Conservation (phyloP, 2,113 vertebrate genomes). For the Holacanthus passer region DNA sequence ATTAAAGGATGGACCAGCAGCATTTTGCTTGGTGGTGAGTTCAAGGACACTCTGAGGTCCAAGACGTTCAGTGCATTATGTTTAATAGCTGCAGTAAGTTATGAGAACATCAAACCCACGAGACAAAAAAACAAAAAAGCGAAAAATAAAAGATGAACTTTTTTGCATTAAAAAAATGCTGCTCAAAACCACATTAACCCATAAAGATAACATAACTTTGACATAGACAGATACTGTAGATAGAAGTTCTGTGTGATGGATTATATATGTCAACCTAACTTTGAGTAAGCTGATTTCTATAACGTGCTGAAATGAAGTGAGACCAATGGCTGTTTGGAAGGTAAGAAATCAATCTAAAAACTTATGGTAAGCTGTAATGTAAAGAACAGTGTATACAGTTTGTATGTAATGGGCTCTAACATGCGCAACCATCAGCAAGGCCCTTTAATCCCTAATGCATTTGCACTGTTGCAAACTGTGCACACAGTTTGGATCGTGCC, state of each 20-base stretch:
- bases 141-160: neutral
- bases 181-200: neutral
- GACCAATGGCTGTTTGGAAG: conserved; percentile 12
- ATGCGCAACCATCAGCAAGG: neutral
- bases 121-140: neutral
- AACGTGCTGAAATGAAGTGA: conserved; percentile 9
- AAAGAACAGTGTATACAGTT: neutral
- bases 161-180: neutral
- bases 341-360: conserved; percentile 21
- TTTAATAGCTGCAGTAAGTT: neutral
- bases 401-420: conserved; percentile 7
- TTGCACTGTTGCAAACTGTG: conserved; percentile 8
- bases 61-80: neutral
- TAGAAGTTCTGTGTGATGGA: conserved; percentile 4
- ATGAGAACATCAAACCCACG: neutral
- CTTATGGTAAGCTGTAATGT: neutral
- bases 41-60: neutral
- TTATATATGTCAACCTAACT: neutral
- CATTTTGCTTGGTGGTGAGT: neutral
- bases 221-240: neutral
- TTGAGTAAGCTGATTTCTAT: conserved; percentile 1
- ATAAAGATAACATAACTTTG: conserved; percentile 1
- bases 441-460: conserved; percentile 19
- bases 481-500: neutral
- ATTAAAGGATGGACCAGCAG: too few species aligned